Base-by-base conservation (phyloP, 2,797 vertebrate genomes). In the Sebastes hubbsi region DNA sequence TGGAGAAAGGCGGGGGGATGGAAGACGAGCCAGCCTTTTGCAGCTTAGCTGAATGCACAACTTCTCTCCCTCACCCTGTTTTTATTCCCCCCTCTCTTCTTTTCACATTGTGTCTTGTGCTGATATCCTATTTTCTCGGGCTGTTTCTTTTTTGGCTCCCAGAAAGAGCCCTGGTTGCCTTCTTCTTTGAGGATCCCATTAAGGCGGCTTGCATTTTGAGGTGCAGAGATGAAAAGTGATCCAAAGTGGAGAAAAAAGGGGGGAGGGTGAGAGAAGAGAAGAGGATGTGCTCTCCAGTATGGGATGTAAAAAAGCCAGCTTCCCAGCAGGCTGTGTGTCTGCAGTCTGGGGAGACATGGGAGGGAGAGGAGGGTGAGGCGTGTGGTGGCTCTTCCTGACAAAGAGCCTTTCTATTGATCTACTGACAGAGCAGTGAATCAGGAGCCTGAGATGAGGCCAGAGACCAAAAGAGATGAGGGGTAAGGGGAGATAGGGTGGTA, bases 41-140 rank as follows among this genome's bases (percentile, higher is more conserved):
- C 89, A 91, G 91, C 91, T 90, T 83, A 88, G 89, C 91, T 93
- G 89, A 94, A 95, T 94, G 93, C 91, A 91, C 90, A 94, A 93
- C 92, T 94, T 94, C 87, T 87, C 88, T 86, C 77, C 76, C 83
- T 88, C 90, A 78, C 78, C 61, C 86, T 69, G 16, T 80, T 68
- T 82, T 62, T 59, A 13, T 18, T 58, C 54, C 12, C 55, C 69
- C 55, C 64, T 60, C 60, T 84, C 65, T 77, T 79, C 71, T 79
- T 56, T 79, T 67, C 77, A 87, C 78, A 80, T 83, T 88, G 65
- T 85, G 87, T 83, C 63, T 88, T 81, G 60, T 38, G 36, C 84
- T 87, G 79, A 88, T 81, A 86, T 88, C 80, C 82, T 82, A 62
- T 88, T 88, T 87, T 91, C 75, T 75, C 30, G 0, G 72, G 75